phyloP scores from a whole-genome alignment of 2,113 vertebrate genomes.

The Xiphophorus maculatus region DNA sequence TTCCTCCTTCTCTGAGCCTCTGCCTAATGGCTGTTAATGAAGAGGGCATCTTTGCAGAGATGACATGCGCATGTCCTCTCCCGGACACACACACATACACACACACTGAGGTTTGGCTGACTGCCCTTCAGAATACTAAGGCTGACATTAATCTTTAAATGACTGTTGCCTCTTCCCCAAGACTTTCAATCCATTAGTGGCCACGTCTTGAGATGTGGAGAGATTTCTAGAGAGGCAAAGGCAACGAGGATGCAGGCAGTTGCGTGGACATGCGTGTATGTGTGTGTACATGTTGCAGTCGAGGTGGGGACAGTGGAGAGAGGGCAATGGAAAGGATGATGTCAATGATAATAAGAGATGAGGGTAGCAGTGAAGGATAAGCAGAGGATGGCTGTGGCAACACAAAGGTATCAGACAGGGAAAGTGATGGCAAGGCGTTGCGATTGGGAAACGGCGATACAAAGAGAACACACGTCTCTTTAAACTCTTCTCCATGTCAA shows the following conservation, averaged over 20 bases:
- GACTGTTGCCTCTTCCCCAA: constrained; percentile 76
- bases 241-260: constrained; percentile 41
- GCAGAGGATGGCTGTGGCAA: constrained; percentile 31
- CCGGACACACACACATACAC: constrained; percentile 35
- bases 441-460: constrained; percentile 2
- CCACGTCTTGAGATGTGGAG: constrained; percentile 67
- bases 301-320: constrained; percentile 6
- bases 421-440: constrained; percentile 9
- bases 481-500: constrained; percentile 20
- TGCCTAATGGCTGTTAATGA: constrained; percentile 75
- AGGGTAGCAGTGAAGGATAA: constrained; percentile 47
- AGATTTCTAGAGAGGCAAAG: constrained; percentile 64
- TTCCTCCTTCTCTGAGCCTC: constrained; percentile 42
- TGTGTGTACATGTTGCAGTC: constrained; percentile 13
- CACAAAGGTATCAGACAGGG: constrained; percentile 11
- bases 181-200: constrained; percentile 80
- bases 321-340: constrained; percentile 61
- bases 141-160: constrained; percentile 81
- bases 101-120: constrained; percentile 35
- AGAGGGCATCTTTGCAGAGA: constrained; percentile 67
- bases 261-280: neutral
- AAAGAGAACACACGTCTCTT: constrained; percentile 19
- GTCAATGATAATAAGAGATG: constrained; percentile 76
- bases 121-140: constrained; percentile 78
- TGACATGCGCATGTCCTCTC: constrained; percentile 60